Evolutionary conservation across 2,797 vertebrate genomes (phyloP).

Genomic region (Percopsis omiscomaycus): DNA sequence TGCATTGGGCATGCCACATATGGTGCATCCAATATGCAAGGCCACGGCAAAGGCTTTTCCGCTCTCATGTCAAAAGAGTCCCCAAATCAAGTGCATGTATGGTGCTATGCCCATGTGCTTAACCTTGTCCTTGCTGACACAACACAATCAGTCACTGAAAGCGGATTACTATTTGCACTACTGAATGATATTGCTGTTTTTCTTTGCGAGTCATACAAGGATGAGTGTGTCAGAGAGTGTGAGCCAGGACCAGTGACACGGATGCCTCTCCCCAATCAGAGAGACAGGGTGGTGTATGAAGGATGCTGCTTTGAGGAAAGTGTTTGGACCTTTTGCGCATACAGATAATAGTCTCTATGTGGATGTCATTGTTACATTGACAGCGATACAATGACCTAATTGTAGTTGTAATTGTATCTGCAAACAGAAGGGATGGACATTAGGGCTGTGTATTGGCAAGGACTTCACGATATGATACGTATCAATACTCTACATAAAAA

Average conservation of each 20-base stretch:
- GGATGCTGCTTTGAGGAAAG: slow-evolving; percentile 3
- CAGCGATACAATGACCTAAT: too few species aligned
- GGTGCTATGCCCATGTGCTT: not conserved
- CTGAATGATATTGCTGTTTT: slow-evolving; percentile 1
- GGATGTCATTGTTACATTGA: not conserved
- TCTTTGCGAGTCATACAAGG: not conserved
- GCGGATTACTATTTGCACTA: not conserved
- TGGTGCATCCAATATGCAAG: slow-evolving; percentile 20
- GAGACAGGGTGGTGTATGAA: not conserved
- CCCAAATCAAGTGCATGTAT: slow-evolving; percentile 4
- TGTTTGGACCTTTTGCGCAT: slow-evolving; percentile 1
- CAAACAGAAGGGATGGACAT: too few species aligned
- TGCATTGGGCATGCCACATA: slow-evolving; percentile 15
- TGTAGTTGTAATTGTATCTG: too few species aligned
- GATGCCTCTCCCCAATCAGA: not conserved
- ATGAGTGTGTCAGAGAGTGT: not conserved
- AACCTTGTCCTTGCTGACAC: slow-evolving; percentile 1
- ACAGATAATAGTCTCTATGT: slow-evolving; percentile 1
- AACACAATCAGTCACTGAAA: slow-evolving; percentile 3
- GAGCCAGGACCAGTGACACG: not conserved
- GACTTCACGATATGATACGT: too few species aligned
- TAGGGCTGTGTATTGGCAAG: too few species aligned
- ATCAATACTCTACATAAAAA: too few species aligned
- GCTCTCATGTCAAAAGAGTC: not conserved
- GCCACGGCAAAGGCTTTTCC: slow-evolving; percentile 8